phyloP scores from a whole-genome alignment of 2,113 vertebrate species.

The Uropsilus gracilis region DNA sequence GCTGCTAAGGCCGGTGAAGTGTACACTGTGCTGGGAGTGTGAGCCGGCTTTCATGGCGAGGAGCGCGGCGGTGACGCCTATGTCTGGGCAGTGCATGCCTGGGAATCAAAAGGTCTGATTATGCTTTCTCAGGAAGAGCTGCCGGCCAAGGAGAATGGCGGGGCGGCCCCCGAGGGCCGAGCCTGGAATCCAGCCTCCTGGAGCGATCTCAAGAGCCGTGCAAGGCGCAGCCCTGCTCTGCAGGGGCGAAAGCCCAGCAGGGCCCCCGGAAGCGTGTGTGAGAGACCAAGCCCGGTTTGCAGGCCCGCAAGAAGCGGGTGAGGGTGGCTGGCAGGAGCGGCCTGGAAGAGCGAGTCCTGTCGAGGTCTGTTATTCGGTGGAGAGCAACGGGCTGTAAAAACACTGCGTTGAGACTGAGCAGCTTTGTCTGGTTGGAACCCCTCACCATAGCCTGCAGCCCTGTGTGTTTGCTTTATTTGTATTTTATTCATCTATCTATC shows the following conservation, averaged over 20 bases:
- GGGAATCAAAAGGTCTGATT: slow-evolving; percentile 58
- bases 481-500: no score
- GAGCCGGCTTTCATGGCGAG: neutral
- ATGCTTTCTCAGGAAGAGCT: slow-evolving; percentile 66
- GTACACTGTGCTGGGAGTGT: neutral
- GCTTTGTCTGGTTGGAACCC: slow-evolving; percentile 1
- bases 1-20: neutral
- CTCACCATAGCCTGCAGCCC: neutral
- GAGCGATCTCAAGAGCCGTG: neutral
- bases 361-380: neutral
- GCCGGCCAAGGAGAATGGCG: slow-evolving; percentile 49
- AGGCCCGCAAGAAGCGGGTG: neutral
- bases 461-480: neutral
- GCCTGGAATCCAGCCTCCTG: neutral
- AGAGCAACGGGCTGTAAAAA: neutral
- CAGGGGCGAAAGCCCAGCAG: neutral
- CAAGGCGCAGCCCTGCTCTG: neutral
- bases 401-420: neutral
- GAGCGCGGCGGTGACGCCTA: neutral
- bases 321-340: neutral
- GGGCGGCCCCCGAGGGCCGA: neutral
- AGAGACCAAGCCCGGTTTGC: neutral
- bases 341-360: neutral
- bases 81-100: neutral
- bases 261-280: neutral